Base-by-base conservation (phyloP, 2,113 vertebrate species). In the Microcebus tavaratra region DNA sequence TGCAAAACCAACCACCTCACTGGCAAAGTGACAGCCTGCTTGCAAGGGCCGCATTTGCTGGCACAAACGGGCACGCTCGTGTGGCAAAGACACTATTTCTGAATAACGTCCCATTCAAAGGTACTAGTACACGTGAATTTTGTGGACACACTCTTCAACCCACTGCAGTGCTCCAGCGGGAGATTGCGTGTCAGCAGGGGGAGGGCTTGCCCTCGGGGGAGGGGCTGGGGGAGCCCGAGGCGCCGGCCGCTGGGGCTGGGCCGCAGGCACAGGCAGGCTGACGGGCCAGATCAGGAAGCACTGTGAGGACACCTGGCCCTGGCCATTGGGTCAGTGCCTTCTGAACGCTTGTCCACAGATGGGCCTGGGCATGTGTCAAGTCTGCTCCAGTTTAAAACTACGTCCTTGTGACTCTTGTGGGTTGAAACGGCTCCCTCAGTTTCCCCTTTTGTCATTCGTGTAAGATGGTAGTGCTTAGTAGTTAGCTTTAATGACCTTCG, bases 401-500 rank as follows among this genome's bases (percentile, higher is more conserved):
- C 65, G 13, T 48, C 65, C 76, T 57, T 6, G 3, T 0, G 39
- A 10, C 17, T 45, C 57, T 63, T 23, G 1, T 0, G 23, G n/a
- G 29, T 31, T 23, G 29, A 45, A 68, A 31, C 8, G 63, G 8
- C 50, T 27, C 31, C 83, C 63, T 20, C 18, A 34, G 27, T 25
- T 34, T 65, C 25, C 10, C 39, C 25, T 39, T 59, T 36, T 55
- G 45, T 13, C 31, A 4, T 55, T 1, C 7, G 25, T 5, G 0
- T 2, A 0, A 15, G 7, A 0, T 27, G 9, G 6, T 4, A 8
- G 53, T 6, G 3, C 31, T 10, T 8, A 42, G 67, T 2, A 2
- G 36, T 53, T 36, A 5, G 36, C 63, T 14, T 53, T 18, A 27
- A 5, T 10, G 39, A 48, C 63, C 31, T 63, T 42, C 1, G 79